Evolutionary conservation across 2,797 vertebrate genomes (phyloP), one percentile per base, ranked within the genome.

Genomic region (Cuniculus paca): DNA sequence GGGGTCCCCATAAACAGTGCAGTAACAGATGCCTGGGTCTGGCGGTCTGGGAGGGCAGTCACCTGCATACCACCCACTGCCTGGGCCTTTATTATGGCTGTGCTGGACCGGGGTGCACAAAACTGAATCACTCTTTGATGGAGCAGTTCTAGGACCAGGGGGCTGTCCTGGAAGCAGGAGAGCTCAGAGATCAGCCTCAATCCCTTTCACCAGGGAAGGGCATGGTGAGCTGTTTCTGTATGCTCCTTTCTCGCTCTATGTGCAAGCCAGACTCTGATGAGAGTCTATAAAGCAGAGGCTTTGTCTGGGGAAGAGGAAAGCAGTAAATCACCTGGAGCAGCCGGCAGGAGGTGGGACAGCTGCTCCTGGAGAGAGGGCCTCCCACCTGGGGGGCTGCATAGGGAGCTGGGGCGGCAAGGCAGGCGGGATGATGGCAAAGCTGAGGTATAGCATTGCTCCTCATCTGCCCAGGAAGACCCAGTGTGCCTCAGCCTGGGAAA

Each of bases 251-350:
- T 10, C 60, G 12, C 88, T 28, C 39, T 3, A 5, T 6, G 5
- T 3, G 86, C 39, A 91, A 84, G 86, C 12, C 11, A 0, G 65
- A 85, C 78, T 91, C 92, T 82, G 95, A 94, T 83, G 61, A 91
- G 85, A 61, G 16, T 48, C 77, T 95, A 70, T 48, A 92, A 92
- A 97, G 96, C 84, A 28, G 81, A 88, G 45, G 94, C 95, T 97
- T 95, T 95, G 91, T 95, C 94, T 91, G 45, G 54, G 48, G 70
- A 77, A 70, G 75, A 90, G 61, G 70, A 90, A 36, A 72, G 84
- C 74, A 42, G 22, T 83, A 60, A 77, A 70, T 91, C 79, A 92
- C 12, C 11, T 22, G n/a, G n/a, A 45, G 45, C 22, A 1, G 50
- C 42, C 10, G 13, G 42, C 74, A 78, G 65, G 77, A 68, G 95